Percentiles rank a stretch among this genome's conserved stretches.
These are phyloP conservation scores for Cariama cristata DNA, from an alignment of 2,113 vertebrate genomes.

Conservation along the genomic window DNA sequence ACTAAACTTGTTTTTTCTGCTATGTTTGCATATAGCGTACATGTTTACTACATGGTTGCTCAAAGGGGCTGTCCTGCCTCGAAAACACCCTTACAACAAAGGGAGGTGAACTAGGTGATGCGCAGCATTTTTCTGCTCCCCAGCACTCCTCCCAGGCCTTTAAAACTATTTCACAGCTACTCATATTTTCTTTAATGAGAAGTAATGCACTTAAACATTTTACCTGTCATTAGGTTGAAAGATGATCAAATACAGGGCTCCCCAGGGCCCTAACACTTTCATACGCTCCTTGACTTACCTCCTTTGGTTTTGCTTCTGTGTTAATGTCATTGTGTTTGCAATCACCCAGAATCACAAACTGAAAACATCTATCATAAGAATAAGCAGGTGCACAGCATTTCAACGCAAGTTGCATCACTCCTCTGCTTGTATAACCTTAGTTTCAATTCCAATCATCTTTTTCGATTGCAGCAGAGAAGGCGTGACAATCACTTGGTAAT, in stretches of 20 bases:
- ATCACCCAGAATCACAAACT: neutral
- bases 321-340: neutral
- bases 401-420: neutral
- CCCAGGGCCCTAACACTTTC: neutral
- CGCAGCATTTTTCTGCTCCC: neutral
- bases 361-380: neutral
- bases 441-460: neutral
- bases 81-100: neutral
- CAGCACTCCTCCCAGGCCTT: neutral
- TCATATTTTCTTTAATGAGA: neutral
- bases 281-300: neutral
- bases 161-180: neutral
- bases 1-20: neutral
- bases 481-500: neutral
- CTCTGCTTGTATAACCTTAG: neutral
- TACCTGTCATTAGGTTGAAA: neutral
- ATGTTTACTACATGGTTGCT: neutral
- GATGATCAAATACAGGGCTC: neutral
- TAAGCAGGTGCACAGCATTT: neutral
- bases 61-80: neutral
- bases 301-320: neutral
- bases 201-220: neutral
- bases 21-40: neutral
- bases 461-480: neutral
- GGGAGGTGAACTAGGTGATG: neutral